These are phyloP conservation scores for Halcyon leucocephala DNA, from an alignment of 2,797 vertebrate species.

Conservation along the genomic window DNA sequence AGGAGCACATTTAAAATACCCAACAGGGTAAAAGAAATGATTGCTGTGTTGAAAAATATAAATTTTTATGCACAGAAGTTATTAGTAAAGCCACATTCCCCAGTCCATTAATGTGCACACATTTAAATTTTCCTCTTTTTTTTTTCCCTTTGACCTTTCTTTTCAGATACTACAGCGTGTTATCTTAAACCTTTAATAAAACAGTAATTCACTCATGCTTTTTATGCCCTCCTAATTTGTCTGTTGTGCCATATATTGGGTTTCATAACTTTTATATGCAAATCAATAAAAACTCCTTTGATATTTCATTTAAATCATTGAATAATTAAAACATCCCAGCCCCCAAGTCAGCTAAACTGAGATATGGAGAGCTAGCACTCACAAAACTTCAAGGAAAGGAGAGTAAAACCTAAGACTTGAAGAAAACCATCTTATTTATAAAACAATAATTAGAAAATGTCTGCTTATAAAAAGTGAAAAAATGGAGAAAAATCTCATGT, in stretches of 20 bases:
- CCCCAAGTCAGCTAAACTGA: background rate
- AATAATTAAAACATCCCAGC: slow-evolving; percentile 63
- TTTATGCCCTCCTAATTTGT: slow-evolving; percentile 72
- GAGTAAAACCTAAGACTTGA: background rate
- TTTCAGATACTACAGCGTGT: slow-evolving; percentile 64
- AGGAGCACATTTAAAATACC: slow-evolving; percentile 75
- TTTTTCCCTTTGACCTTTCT: slow-evolving; percentile 76
- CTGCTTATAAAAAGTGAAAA: background rate
- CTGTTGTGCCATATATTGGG: slow-evolving; percentile 42
- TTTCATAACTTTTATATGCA: slow-evolving; percentile 74
- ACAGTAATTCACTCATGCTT: slow-evolving; percentile 59
- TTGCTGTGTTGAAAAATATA: slow-evolving; percentile 65
- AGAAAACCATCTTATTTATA: background rate
- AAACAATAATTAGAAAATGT: background rate
- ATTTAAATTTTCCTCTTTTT: slow-evolving; percentile 50
- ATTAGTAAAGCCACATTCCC: slow-evolving; percentile 68
- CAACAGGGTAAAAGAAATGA: slow-evolving; percentile 69
- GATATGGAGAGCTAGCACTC: background rate
- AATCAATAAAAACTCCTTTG: slow-evolving; percentile 72
- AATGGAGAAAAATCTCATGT: background rate
- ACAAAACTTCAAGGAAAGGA: slow-evolving; percentile 7
- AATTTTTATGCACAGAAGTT: slow-evolving; percentile 70
- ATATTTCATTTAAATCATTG: slow-evolving; percentile 73
- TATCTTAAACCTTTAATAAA: slow-evolving; percentile 73
- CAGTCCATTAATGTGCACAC: slow-evolving; percentile 64